Percentiles rank a stretch among this genome's conserved stretches.
Conservation (phyloP, 2,888 invertebrate species). For the Cylloceria caligata region DNA sequence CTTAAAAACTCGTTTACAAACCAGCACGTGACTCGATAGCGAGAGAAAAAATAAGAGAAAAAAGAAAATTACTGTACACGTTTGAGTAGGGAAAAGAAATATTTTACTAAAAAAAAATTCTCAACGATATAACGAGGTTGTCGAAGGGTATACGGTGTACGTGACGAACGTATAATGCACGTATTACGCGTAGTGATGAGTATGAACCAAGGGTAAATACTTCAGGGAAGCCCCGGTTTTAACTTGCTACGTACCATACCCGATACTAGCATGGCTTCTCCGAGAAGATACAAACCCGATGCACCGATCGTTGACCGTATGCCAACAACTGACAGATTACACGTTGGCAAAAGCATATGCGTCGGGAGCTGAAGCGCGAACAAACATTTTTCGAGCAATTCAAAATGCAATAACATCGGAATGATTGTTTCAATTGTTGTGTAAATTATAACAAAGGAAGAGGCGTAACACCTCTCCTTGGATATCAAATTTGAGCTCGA, state of each 20-base stretch:
- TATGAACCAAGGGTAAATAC: constrained; percentile 72
- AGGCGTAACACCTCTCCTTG: no score
- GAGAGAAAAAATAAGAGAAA: not conserved
- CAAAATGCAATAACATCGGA: no score
- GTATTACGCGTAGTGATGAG: constrained; percentile 14
- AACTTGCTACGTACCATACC: constrained; percentile 60
- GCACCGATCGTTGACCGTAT: constrained; percentile 22
- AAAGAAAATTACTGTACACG: no score
- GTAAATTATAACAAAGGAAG: no score
- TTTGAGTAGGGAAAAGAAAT: no score
- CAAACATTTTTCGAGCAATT: no score
- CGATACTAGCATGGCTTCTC: constrained; percentile 75
- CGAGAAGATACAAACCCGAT: constrained; percentile 20
- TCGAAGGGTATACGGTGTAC: not conserved
- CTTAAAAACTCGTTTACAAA: constrained; percentile 27
- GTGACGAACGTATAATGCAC: constrained; percentile 13
- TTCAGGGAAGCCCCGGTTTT: constrained; percentile 78
- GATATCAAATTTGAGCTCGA: no score
- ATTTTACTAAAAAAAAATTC: not conserved
- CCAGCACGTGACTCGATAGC: constrained; percentile 14
- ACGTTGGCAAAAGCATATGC: no score
- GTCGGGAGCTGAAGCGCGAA: no score
- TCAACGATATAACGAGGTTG: constrained; percentile 34
- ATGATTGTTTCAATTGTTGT: no score
- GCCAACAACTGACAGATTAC: not conserved